Conservation (phyloP, 2,113 vertebrate genomes). For the Coptodon bakossiorum region DNA sequence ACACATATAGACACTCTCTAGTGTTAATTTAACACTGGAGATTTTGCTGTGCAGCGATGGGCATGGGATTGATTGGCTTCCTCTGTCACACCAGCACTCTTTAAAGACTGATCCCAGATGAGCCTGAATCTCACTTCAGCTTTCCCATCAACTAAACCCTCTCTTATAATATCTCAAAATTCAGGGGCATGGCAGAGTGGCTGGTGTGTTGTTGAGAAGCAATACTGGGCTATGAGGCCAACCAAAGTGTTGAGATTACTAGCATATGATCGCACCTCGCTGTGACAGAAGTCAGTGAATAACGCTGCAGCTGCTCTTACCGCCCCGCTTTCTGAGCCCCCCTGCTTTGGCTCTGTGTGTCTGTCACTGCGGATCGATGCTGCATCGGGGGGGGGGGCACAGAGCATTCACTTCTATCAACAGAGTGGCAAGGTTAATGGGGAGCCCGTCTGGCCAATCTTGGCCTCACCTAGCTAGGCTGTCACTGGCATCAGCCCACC, state of each 20-base stretch:
- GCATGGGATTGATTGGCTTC: not conserved
- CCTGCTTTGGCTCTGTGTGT: not conserved
- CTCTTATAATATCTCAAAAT: not conserved
- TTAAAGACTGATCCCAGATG: not conserved
- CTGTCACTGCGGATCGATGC: constrained; percentile 35
- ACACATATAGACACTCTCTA: too few relatives aligned
- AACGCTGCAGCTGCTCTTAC: not conserved
- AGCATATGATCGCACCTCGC: not conserved
- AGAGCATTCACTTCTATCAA: constrained; percentile 15
- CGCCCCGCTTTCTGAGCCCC: not conserved
- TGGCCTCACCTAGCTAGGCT: constrained; percentile 20
- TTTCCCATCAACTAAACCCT: not conserved
- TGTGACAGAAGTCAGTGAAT: constrained; percentile 1
- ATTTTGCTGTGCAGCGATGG: not conserved
- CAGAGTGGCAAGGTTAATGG: constrained; percentile 30
- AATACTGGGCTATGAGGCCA: not conserved
- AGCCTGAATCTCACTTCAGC: constrained; percentile 1
- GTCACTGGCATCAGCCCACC: not conserved
- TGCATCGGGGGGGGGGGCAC: constrained; percentile 3
- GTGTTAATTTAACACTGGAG: too few relatives aligned
- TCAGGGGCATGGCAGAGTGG: not conserved
- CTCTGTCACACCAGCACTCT: not conserved
- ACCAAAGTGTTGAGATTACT: not conserved
- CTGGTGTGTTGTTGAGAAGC: not conserved
- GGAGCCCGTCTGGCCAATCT: constrained; percentile 4